Evolutionary conservation across 2,888 invertebrate species (phyloP).

Genomic region (Lutraria lutraria): DNA sequence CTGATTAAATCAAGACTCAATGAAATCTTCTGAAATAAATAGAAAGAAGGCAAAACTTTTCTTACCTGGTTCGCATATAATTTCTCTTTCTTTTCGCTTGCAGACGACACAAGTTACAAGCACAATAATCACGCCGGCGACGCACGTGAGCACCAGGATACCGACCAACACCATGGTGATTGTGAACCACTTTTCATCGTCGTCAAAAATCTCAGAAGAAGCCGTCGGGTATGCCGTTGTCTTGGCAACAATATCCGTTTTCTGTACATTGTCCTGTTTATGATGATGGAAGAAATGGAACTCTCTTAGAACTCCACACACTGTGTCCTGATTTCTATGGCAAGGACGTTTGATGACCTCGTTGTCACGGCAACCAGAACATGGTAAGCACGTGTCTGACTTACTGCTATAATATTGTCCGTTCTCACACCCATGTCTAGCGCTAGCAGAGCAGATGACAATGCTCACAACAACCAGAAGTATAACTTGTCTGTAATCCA

Average conservation of each 20-base stretch:
- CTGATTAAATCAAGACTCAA: background rate
- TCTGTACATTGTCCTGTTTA: background rate
- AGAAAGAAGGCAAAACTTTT: background rate
- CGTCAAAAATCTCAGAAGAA: conserved; percentile 37
- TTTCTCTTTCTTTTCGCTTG: conserved; percentile 59
- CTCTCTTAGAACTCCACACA: conserved; percentile 47
- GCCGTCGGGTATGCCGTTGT: conserved; percentile 34
- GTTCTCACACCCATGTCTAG: background rate
- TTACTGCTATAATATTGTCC: conserved; percentile 46
- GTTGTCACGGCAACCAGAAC: conserved; percentile 51
- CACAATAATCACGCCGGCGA: conserved; percentile 46
- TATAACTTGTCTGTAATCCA: conserved; percentile 24
- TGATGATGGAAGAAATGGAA: conserved; percentile 53
- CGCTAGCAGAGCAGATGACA: background rate
- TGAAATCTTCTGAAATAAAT: background rate
- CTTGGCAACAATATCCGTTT: background rate
- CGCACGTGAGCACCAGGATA: conserved; percentile 58
- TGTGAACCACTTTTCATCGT: conserved; percentile 63
- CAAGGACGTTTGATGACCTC: conserved; percentile 47
- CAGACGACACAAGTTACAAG: conserved; percentile 58
- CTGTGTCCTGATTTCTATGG: conserved; percentile 49
- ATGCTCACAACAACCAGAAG: background rate
- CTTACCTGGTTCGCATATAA: conserved; percentile 67
- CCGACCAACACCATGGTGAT: conserved; percentile 67
- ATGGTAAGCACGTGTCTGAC: conserved; percentile 37